phyloP scores from a whole-genome alignment of 2,888 invertebrate genomes.

The Caenorhabditis japonica region DNA sequence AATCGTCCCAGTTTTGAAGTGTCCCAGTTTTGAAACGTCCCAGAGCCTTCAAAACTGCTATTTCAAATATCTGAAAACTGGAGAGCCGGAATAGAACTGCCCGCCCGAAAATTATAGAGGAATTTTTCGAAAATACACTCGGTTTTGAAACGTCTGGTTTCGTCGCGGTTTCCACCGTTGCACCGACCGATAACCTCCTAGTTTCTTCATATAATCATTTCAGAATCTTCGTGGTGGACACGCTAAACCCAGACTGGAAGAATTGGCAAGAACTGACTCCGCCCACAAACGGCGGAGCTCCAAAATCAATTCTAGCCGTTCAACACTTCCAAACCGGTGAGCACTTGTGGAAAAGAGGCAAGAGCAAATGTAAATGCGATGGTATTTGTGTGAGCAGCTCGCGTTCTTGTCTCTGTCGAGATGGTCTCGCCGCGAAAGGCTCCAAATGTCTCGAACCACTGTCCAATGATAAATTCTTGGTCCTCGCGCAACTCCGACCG shows the following conservation, averaged over 20 bases:
- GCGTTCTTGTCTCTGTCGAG: slow-evolving; percentile 11
- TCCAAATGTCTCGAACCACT: slow-evolving; percentile 12
- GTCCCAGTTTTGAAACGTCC: too few relatives aligned
- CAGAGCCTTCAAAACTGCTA: too few relatives aligned
- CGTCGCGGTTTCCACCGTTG: too few relatives aligned
- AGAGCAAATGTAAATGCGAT: slow-evolving; percentile 40
- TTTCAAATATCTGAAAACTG: too few relatives aligned
- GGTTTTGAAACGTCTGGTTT: too few relatives aligned
- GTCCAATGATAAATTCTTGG: slow-evolving; percentile 78
- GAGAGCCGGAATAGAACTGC: too few relatives aligned
- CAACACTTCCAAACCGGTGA: slow-evolving; percentile 25
- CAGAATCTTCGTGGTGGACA: slow-evolving; percentile 7
- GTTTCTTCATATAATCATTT: too few relatives aligned
- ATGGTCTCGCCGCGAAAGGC: slow-evolving; percentile 20
- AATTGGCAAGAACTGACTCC: slow-evolving; percentile 22
- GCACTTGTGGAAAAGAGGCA: slow-evolving; percentile 32
- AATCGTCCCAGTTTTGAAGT: too few relatives aligned
- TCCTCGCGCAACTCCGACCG: slow-evolving; percentile 83
- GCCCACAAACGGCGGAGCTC: slow-evolving; percentile 6
- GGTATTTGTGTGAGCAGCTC: slow-evolving; percentile 50
- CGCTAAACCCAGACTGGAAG: slow-evolving; percentile 4
- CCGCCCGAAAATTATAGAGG: too few relatives aligned
- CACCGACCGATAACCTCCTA: too few relatives aligned
- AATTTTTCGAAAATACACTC: too few relatives aligned
- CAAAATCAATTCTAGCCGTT: slow-evolving; percentile 7